Percentiles rank a stretch among this genome's conserved stretches.
phyloP scores from a whole-genome alignment of 2,113 vertebrate genomes.

The Lepidothrix coronata region DNA sequence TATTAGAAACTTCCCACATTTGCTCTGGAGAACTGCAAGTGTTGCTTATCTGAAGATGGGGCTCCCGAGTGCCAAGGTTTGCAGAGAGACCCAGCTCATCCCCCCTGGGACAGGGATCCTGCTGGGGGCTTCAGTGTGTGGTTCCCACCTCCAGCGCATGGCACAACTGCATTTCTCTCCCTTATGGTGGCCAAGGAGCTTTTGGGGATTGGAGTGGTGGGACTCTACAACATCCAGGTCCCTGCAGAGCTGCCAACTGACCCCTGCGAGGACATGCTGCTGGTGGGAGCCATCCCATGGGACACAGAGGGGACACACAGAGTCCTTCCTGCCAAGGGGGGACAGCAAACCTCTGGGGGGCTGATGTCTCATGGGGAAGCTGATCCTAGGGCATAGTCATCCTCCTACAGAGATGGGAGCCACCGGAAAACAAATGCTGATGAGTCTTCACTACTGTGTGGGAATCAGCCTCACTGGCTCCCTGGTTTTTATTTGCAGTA shows the following conservation, averaged over 20 bases:
- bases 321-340: not conserved
- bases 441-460: not conserved
- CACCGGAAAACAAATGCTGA: not conserved
- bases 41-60: fast-evolving
- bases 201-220: not conserved
- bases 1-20: not conserved
- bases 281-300: fast-evolving
- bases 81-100: not conserved
- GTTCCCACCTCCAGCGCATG: fast-evolving
- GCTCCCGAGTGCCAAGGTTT: not conserved
- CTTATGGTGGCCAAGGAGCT: not conserved
- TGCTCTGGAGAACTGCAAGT: not conserved
- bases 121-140: fast-evolving
- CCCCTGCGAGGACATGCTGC: fast-evolving
- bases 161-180: not conserved
- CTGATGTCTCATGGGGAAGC: fast-evolving
- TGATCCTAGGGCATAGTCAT: not conserved
- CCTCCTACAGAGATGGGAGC: not conserved
- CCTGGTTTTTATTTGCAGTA: not conserved
- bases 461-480: not conserved
- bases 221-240: not conserved
- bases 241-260: not conserved
- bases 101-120: fast-evolving
- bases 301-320: fast-evolving
- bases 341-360: not conserved